Conservation (phyloP, 2,113 vertebrate species). For the Motacilla alba region DNA sequence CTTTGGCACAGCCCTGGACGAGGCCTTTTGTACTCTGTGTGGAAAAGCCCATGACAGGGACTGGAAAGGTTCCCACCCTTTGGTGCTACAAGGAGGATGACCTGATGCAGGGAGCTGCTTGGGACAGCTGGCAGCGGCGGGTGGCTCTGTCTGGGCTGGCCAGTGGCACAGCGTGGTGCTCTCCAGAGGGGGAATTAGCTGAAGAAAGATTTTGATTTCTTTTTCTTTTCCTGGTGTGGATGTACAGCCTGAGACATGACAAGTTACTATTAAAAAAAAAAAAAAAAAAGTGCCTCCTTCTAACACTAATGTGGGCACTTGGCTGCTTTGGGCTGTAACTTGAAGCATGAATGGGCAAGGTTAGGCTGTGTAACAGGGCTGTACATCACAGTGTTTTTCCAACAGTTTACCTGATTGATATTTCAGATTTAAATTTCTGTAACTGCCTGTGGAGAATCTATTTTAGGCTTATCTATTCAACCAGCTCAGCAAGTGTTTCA, state of each 20-base stretch:
- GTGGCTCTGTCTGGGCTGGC: not conserved
- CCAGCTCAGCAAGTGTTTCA: not conserved
- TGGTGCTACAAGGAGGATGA: not conserved
- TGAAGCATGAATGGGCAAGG: not conserved
- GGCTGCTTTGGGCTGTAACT: not conserved
- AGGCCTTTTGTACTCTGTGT: not conserved
- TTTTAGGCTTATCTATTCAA: constrained; percentile 10
- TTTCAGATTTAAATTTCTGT: not conserved
- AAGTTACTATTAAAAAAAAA: not conserved
- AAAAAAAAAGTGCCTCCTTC: not conserved
- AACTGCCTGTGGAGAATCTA: not conserved
- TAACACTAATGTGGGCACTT: not conserved
- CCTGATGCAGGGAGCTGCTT: not conserved
- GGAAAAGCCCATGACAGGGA: not conserved
- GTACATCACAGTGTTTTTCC: not conserved
- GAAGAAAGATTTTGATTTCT: not conserved
- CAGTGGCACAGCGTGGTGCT: not conserved
- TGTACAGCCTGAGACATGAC: not conserved
- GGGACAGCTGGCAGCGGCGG: accelerated
- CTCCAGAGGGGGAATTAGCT: not conserved
- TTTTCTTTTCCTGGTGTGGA: not conserved
- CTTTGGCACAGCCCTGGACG: not conserved
- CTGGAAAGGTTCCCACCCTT: not conserved
- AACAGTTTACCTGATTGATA: not conserved
- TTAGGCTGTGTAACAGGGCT: not conserved